Evolutionary conservation across 2,797 vertebrate genomes (phyloP).

Genomic region (Aselliscus stoliczkanus): DNA sequence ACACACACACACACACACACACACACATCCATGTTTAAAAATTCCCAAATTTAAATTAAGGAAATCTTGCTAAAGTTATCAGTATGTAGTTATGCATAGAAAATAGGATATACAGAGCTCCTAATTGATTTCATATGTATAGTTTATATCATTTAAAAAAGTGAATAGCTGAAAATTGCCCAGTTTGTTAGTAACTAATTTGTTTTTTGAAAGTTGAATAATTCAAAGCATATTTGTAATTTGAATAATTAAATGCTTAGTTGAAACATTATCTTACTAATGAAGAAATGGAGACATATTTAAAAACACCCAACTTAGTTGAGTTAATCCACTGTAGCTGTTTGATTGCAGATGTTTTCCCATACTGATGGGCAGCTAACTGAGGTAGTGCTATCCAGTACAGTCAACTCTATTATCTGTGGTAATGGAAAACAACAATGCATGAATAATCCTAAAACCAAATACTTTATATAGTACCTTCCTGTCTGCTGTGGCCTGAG

Average conservation of each 20-base stretch:
- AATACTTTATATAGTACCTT: slow-evolving; percentile 4
- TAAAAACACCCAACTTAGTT: slow-evolving; percentile 3
- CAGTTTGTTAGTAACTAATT: slow-evolving; percentile 21
- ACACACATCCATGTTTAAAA: not conserved
- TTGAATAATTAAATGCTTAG: slow-evolving; percentile 34
- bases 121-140: not conserved
- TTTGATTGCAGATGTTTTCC: slow-evolving; percentile 44
- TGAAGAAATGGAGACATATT: not conserved
- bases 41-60: not conserved
- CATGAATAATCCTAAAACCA: slow-evolving; percentile 18
- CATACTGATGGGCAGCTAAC: not conserved
- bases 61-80: not conserved
- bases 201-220: slow-evolving; percentile 14
- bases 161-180: slow-evolving; percentile 7
- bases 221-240: slow-evolving; percentile 27
- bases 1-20: too few species aligned
- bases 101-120: not conserved
- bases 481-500: slow-evolving; percentile 12
- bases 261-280: slow-evolving; percentile 32
- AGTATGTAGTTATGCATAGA: not conserved
- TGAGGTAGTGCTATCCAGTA: slow-evolving; percentile 36
- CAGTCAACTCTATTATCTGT: slow-evolving; percentile 36
- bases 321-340: slow-evolving; percentile 34
- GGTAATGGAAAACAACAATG: slow-evolving; percentile 6
- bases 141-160: not conserved